phyloP scores from a whole-genome alignment of 2,113 vertebrate genomes.

The Psammodynastes pulverulentus region DNA sequence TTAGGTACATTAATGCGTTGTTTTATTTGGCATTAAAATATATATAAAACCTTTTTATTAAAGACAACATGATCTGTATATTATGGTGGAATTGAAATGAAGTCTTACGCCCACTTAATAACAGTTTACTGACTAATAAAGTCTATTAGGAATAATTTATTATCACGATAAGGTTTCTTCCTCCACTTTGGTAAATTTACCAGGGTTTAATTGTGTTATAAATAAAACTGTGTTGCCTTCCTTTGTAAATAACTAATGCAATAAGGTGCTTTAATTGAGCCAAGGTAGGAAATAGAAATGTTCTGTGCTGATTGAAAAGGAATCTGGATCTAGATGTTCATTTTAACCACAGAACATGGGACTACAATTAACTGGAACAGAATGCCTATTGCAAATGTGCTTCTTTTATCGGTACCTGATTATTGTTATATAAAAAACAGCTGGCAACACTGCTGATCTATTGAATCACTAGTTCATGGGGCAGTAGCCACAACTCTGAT shows the following conservation, averaged over 20 bases:
- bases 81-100: constrained; percentile 12
- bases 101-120: constrained; percentile 6
- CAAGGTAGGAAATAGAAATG: background rate
- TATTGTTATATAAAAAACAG: background rate
- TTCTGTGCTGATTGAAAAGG: background rate
- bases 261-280: constrained; percentile 23
- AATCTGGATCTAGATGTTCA: background rate
- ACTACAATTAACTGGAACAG: background rate
- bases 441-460: background rate
- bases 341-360: background rate
- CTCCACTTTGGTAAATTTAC: constrained; percentile 11
- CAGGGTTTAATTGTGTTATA: constrained; percentile 27
- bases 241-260: constrained; percentile 19
- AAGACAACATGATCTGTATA: background rate
- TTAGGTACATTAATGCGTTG: background rate
- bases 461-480: background rate
- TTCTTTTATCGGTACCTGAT: background rate
- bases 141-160: constrained; percentile 17
- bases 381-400: background rate
- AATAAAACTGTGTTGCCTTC: constrained; percentile 31
- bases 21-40: background rate
- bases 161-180: constrained; percentile 12
- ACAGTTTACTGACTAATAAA: constrained; percentile 26
- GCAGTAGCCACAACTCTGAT: background rate
- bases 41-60: background rate